Percentiles rank a stretch among this genome's conserved stretches.
Evolutionary conservation across 2,797 vertebrate species (phyloP).

Genomic region (Sebastes aleutianus): DNA sequence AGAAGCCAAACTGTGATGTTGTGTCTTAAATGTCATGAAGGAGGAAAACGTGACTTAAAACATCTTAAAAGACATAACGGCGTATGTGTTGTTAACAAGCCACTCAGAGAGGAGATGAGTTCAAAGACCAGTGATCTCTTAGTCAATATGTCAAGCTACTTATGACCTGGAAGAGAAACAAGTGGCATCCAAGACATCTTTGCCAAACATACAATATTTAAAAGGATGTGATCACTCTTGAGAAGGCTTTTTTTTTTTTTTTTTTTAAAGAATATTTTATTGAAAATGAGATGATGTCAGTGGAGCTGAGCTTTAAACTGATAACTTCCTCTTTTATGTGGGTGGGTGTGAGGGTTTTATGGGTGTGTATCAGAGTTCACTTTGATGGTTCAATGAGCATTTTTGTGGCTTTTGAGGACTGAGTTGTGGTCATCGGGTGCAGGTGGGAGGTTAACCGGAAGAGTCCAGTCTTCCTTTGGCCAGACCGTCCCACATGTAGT

Average conservation of each 20-base stretch:
- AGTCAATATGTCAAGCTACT: background rate
- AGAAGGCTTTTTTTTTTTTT: background rate
- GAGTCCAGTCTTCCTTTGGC: background rate
- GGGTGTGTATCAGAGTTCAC: constrained; percentile 14
- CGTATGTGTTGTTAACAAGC: background rate
- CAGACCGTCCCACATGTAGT: background rate
- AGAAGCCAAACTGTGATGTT: background rate
- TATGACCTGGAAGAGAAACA: background rate
- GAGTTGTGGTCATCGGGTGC: constrained; percentile 23
- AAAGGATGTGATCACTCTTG: background rate
- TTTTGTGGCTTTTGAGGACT: constrained; percentile 3
- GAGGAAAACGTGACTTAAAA: background rate
- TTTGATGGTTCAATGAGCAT: background rate
- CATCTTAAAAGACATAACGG: background rate
- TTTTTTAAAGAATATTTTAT: background rate
- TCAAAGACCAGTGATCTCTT: constrained; percentile 2
- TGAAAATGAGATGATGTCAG: background rate
- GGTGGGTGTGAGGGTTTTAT: constrained; percentile 10
- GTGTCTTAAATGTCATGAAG: background rate
- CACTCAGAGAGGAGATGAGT: background rate
- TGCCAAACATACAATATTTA: background rate
- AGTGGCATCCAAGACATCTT: background rate
- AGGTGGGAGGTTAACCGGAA: constrained; percentile 31
- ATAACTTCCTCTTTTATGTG: constrained; percentile 24
- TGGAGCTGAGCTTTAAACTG: constrained; percentile 9